These are phyloP conservation scores for Nomada goodeniana DNA, from an alignment of 2,888 invertebrate genomes.

Conservation along the genomic window DNA sequence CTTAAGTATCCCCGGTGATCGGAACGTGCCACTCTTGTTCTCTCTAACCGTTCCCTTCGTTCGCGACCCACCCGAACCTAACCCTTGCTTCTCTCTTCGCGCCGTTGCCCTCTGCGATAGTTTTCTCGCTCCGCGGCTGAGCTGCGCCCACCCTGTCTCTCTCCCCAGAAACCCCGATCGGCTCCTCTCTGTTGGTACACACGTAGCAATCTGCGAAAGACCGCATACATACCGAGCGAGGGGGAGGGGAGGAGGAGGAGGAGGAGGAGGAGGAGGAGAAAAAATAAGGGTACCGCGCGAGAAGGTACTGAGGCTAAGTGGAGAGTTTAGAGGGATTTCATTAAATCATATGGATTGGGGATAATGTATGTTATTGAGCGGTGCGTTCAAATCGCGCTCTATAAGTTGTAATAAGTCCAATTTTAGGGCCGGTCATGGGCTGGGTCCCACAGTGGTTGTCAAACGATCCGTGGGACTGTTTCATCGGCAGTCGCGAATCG, in stretches of 20 bases:
- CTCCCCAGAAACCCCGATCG: neutral
- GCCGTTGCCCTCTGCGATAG: neutral
- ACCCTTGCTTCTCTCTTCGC: neutral
- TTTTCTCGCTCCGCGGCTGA: neutral
- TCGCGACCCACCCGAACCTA: slow-evolving; percentile 5
- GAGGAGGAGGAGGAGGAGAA: too few relatives aligned
- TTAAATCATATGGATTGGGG: slow-evolving; percentile 85
- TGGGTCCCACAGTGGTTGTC: slow-evolving; percentile 81
- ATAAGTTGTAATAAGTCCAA: slow-evolving; percentile 85
- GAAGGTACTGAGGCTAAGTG: slow-evolving; percentile 82
- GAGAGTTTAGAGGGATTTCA: slow-evolving; percentile 85
- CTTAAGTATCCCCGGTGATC: slow-evolving; percentile 55
- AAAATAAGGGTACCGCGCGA: slow-evolving; percentile 64
- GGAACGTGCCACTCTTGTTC: slow-evolving; percentile 59
- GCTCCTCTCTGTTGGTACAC: slow-evolving; percentile 34
- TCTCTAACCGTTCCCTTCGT: neutral
- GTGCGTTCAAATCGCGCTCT: slow-evolving; percentile 84
- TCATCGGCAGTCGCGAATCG: neutral
- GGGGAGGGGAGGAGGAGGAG: neutral
- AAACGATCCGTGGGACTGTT: slow-evolving; percentile 38
- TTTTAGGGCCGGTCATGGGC: slow-evolving; percentile 84
- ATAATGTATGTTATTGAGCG: slow-evolving; percentile 84
- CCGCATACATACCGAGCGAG: slow-evolving; percentile 44
- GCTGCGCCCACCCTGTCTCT: slow-evolving; percentile 14
- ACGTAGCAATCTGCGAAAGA: slow-evolving; percentile 61